phyloP scores from a whole-genome alignment of 2,113 vertebrate genomes.

The Cygnus atratus region DNA sequence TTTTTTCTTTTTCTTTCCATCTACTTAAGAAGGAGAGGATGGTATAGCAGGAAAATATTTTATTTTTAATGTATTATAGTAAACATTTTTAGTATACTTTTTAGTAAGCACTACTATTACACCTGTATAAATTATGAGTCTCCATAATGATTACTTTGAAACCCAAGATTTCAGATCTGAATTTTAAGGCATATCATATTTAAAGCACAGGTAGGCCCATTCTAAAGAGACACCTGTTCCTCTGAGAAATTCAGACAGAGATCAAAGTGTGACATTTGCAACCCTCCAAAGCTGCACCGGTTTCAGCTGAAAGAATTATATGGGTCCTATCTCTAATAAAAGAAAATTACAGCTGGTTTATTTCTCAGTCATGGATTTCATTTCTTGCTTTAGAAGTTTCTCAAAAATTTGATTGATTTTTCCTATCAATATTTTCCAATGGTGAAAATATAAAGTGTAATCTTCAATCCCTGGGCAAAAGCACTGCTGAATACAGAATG shows the following conservation, averaged over 20 bases:
- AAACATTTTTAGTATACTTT: not conserved
- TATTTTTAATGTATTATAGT: not conserved
- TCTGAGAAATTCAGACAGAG: not conserved
- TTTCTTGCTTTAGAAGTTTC: not conserved
- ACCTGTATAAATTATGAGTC: not conserved
- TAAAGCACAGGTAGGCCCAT: not conserved
- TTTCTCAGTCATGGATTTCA: not conserved
- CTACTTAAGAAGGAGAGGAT: not conserved
- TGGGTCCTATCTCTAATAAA: not conserved
- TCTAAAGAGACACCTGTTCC: not conserved
- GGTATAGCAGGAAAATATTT: not conserved
- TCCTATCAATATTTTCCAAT: not conserved
- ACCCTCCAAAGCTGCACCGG: not conserved
- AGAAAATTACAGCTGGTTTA: not conserved
- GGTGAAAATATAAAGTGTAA: not conserved
- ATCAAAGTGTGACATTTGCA: not conserved
- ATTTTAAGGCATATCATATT: not conserved
- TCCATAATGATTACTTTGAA: not conserved
- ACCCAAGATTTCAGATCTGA: not conserved
- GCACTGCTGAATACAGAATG: not conserved
- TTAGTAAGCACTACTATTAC: not conserved
- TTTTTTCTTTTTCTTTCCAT: not conserved
- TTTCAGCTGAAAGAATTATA: not conserved
- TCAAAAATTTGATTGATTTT: not conserved
- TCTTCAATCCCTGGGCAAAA: not conserved